Conservation (phyloP, 92 coral and sea anemone genomes). For the Plumapathes pennacea region DNA sequence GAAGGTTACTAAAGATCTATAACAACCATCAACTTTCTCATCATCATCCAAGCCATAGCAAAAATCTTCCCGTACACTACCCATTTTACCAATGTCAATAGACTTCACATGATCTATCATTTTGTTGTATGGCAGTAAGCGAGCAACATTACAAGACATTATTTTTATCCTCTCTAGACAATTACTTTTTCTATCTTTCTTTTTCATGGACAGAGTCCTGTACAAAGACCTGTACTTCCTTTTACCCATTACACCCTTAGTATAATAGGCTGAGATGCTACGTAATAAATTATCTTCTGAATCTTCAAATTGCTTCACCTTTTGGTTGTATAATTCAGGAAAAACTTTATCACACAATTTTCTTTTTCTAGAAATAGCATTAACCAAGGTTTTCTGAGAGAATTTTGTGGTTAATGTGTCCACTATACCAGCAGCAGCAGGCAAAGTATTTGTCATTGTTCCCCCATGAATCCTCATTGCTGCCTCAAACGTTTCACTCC, state of each 20-base stretch:
- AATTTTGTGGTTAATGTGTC: slow-evolving; percentile 22
- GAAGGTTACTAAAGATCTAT: slow-evolving; percentile 35
- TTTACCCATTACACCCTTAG: slow-evolving; percentile 54
- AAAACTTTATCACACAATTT: slow-evolving; percentile 21
- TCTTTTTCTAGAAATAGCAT: slow-evolving; percentile 24
- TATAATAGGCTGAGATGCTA: slow-evolving; percentile 38
- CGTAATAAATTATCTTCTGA: slow-evolving; percentile 44
- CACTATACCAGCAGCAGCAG: slow-evolving; percentile 42
- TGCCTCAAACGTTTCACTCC: slow-evolving; percentile 48
- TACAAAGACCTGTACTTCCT: slow-evolving; percentile 55
- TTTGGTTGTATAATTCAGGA: slow-evolving; percentile 29
- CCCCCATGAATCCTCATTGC: slow-evolving; percentile 42
- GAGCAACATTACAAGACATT: slow-evolving; percentile 74
- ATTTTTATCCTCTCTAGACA: slow-evolving; percentile 48
- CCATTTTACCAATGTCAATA: slow-evolving; percentile 61
- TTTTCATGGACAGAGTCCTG: slow-evolving; percentile 37
- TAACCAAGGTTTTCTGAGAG: slow-evolving; percentile 35
- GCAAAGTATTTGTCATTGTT: slow-evolving; percentile 23
- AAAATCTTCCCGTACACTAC: slow-evolving; percentile 60
- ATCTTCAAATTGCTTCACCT: slow-evolving; percentile 33
- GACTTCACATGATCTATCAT: slow-evolving; percentile 69
- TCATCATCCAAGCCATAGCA: slow-evolving; percentile 54
- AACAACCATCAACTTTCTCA: slow-evolving; percentile 55
- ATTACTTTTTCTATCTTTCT: slow-evolving; percentile 25
- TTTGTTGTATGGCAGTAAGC: slow-evolving; percentile 63